Evolutionary conservation across 2,888 invertebrate genomes (phyloP).

Genomic region (Lagria hirta): DNA sequence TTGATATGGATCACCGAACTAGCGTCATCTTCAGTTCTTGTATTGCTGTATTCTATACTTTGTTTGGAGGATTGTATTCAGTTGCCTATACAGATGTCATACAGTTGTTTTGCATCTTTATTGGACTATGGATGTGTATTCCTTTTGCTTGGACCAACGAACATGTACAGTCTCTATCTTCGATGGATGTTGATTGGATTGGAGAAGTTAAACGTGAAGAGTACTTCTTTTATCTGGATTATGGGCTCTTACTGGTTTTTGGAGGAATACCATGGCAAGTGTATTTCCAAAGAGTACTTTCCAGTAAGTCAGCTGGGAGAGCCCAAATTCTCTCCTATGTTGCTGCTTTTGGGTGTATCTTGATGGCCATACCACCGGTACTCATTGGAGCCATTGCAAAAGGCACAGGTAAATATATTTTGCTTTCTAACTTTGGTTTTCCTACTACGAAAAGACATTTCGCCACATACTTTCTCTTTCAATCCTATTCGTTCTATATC

Average conservation of each 20-base stretch:
- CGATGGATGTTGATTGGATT: constrained; percentile 88
- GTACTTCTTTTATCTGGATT: constrained; percentile 83
- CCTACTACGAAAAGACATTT: no score
- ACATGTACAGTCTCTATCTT: constrained; percentile 78
- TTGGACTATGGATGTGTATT: constrained; percentile 97
- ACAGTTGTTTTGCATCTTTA: constrained; percentile 96
- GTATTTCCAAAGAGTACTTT: constrained; percentile 96
- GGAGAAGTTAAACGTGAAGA: constrained; percentile 73
- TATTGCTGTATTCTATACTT: constrained; percentile 96
- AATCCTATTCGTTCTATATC: no score
- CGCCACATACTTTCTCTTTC: no score
- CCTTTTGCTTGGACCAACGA: constrained; percentile 92
- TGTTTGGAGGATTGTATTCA: constrained; percentile 96
- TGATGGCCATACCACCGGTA: constrained; percentile 97
- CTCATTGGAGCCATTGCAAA: constrained; percentile 97
- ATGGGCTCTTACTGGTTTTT: constrained; percentile 84
- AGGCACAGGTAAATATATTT: constrained; percentile 90
- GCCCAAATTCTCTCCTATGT: constrained; percentile 95
- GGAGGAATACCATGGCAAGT: constrained; percentile 99
- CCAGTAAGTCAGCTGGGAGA: constrained; percentile 90
- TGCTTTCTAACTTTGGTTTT: no score
- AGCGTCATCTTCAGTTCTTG: constrained; percentile 94
- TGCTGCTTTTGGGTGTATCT: constrained; percentile 91
- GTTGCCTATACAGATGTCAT: constrained; percentile 99
- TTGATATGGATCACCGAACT: constrained; percentile 90